Base-by-base conservation (phyloP, 2,113 vertebrate species). In the Apus apus region DNA sequence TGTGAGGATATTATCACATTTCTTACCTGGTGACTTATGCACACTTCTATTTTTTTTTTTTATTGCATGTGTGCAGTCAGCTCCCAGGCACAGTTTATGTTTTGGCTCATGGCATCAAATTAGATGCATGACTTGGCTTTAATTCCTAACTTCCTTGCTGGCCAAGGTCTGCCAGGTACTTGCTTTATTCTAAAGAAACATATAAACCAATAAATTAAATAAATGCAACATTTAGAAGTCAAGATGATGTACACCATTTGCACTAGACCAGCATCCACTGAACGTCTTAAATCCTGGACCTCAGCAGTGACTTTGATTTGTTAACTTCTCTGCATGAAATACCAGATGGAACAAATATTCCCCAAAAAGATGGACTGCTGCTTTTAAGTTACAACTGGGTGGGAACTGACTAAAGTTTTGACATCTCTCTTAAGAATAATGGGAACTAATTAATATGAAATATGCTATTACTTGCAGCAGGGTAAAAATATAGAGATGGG, bases 61-160 rank as follows among this genome's bases (percentile, higher is more conserved):
- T 12, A 19, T 76, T 94, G 90, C 93, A 70, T 92, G 87, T 89
- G 94, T 95, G 81, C 68, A 90, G 87, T 94, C 95, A 96, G 92
- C 89, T 96, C 61, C 77, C 67, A 89, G 87, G 81, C 86, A 94
- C 77, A 85, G 88, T 96, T 97, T 96, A 92, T 91, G 66, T 87
- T 96, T 96, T 97, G 95, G 95, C 90, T 61, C 76, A 67, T 6
- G 40, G 82, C 96, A 90, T 82, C 96, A 95, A 95, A 88, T 90
- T 92, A 95, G 89, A 96, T 82, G 90, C 93, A 91, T 94, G 97
- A 96, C 94, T 98, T 98, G 97, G 96, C 95, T 94, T 87, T 92
- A 87, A 84, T 88, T 91, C 74, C n/a, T 8, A 71, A 58, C 38
- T 95, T 72, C 68, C 81, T 93, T 17, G 13, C 90, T 65, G 81